Evolutionary conservation across 2,113 vertebrate species (phyloP), one percentile per base, ranked within the genome.

Genomic region (Indri indri): DNA sequence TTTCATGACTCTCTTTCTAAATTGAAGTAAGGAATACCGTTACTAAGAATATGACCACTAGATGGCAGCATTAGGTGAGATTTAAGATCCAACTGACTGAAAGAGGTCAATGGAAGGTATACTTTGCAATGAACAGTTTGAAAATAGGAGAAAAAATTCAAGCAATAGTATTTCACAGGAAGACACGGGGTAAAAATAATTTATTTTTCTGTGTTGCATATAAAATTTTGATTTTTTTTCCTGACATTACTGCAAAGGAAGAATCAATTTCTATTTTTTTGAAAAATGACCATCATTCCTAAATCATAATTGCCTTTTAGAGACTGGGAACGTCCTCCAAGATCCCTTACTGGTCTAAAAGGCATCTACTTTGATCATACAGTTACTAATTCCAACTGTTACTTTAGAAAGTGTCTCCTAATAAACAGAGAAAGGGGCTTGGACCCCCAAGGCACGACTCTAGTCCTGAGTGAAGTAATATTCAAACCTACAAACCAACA

Each of bases 51-150:
- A 57, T 71, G 88, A 70, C 97, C 95, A 10, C 82, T 92, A 98
- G 97, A 92, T 34, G 96, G 98, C 98, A 98, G 95, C 65, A 95
- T 50, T 17, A 9, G 11, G 70, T 95, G 68, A 65, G 34, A 79
- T 17, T 94, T 95, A 90, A 96, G 76, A 88, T 23, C 20, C 65
- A 77, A 45, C 1, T 45, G 37, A 66, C 71, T 37, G 6, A 88
- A 82, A 84, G 71, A 54, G 25, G 5, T n/a, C 81, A 32, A 37
- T 0, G 30, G 8, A 92, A 63, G 45, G 42, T 0, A 3, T 50
- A 54, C 50, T 97, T 63, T 65, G 7, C 20, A 59, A 59, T 32
- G 61, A 87, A n/a, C 40, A 54, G 1, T 66, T 42, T 90, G 37
- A 5, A n/a, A 88, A 32, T 40, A 18, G 45, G 8, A 6, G 3